Base-by-base conservation (phyloP, 2,888 invertebrate genomes). In the Ommatoiulus sabulosus region DNA sequence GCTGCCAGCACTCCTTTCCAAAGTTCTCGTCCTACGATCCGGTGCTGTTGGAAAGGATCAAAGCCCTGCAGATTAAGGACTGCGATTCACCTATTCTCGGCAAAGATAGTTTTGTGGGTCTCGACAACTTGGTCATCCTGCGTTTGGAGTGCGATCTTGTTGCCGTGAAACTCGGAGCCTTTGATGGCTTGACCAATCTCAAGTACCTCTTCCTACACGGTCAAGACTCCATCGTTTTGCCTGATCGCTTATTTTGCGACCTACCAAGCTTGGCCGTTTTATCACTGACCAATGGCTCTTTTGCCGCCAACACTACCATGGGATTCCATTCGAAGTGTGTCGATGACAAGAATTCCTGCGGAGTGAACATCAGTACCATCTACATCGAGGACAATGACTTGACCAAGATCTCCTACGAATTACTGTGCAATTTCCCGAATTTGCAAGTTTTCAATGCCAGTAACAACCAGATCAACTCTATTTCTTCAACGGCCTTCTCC, bases 71-170 rank as follows among this genome's bases (percentile, higher is more conserved):
- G 15, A 12, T 86, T 2, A 44, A 6, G 12, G n/a, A 86, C n/a
- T 86, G 86, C 46, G 20, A 15, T 24, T n/a, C 44, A 10, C 3
- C 12, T 4, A n/a, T n/a, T 10, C 44, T 86, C 10, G 20, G 3
- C 17, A 86, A 86, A 24, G 12, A 86, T 8, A 86, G 48, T n/a
- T 86, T 86, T n/a, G 86, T n/a, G 10, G 48, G 48, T 12, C 12
- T 86, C n/a, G 48, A 46, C 48, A 44, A 24, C 44, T n/a, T 86
- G 44, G 4, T n/a, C n/a, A 86, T 44, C 46, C 17, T 84, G 84
- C 12, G 12, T 44, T 12, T 84, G 43, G 44, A 84, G 17, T 86
- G 86, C 48, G 0, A 44, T 12, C 24, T 46, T 17, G n/a, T n/a
- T 3, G 20, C 10, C 10, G 46, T 86, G 17, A 44, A 86, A n/a